phyloP scores from a whole-genome alignment of 1,140 invertebrate species.

The Bombus cullumanus region DNA sequence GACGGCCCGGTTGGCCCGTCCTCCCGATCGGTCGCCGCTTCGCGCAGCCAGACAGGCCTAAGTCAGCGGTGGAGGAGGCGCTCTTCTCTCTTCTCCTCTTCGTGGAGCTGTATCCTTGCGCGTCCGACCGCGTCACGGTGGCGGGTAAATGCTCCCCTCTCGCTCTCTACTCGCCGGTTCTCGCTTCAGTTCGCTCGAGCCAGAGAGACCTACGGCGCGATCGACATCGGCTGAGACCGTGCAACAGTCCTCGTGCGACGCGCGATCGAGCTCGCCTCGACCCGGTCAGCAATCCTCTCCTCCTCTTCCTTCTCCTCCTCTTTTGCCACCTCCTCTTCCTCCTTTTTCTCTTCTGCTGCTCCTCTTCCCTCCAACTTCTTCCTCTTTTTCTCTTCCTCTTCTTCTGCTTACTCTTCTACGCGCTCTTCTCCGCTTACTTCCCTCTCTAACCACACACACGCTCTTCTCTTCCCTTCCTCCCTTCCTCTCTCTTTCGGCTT shows the following conservation, averaged over 20 bases:
- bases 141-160: slow-evolving; percentile 39
- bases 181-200: slow-evolving; percentile 35
- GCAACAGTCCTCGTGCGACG: slow-evolving; percentile 72
- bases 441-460: background rate
- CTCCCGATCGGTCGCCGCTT: slow-evolving; percentile 57
- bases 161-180: slow-evolving; percentile 21
- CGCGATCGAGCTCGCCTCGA: slow-evolving; percentile 65
- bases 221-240: slow-evolving; percentile 64
- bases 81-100: slow-evolving; percentile 51
- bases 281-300: slow-evolving; percentile 53
- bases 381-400: slow-evolving; percentile 35
- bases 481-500: slow-evolving; percentile 39
- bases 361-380: slow-evolving; percentile 24
- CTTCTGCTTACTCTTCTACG: slow-evolving; percentile 16
- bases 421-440: slow-evolving; percentile 36
- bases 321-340: slow-evolving; percentile 12
- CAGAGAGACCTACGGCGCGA: slow-evolving; percentile 50
- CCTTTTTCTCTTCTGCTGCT: slow-evolving; percentile 33
- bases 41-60: slow-evolving; percentile 57
- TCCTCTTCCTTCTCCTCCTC: slow-evolving; percentile 35
- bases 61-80: slow-evolving; percentile 59
- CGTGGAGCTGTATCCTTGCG: slow-evolving; percentile 65
- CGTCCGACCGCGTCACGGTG: slow-evolving; percentile 34
- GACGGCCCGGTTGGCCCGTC: slow-evolving; percentile 65
- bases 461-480: slow-evolving; percentile 5